Evolutionary conservation across 2,797 vertebrate genomes (phyloP), one percentile per base, ranked within the genome.

Genomic region (Pagetopsis macropterus): DNA sequence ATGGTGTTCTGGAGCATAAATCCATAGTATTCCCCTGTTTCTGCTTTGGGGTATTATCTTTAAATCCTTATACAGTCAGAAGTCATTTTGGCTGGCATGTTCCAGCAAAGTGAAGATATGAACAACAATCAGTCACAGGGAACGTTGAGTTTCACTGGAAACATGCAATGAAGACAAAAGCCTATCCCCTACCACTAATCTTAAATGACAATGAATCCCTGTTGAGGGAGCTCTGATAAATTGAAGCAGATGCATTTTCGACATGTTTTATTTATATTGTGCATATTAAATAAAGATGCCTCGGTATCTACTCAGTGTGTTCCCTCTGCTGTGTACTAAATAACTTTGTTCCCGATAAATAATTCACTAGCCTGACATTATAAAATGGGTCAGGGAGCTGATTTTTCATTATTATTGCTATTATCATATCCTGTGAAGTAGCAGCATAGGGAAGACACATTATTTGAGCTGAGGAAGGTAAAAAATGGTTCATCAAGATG

Each of bases 301-400:
- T 89, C 72, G 58, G 90, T 91, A 91, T 93, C 86, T 87, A 80
- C 84, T 89, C 83, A 85, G 90, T 90, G 92, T 88, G 85, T 91
- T 89, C 91, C 87, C 90, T 82, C 90, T 89, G 91, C 93, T 91
- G 93, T 93, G 93, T 91, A 93, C 91, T 92, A 92, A 94, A 94
- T 94, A 93, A 93, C 89, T 91, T 94, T 93, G 93, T 93, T 92
- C 89, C 88, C 83, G 67, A 93, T 95, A 87, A 94, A 95, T 94
- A 89, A 94, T 94, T 94, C 91, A 94, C 78, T n/a, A 85, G 66
- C 82, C 86, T 92, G 85, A 90, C 91, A 92, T 94, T 90, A 92
- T 90, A 88, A 94, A 94, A 92, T 93, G 89, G 93, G 92, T 93
- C 92, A 92, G 89, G 82, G 80, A 90, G 87, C 78, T 87, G 81